These are phyloP conservation scores for Trachymyrmex cornetzi DNA, from an alignment of 1,140 invertebrate genomes.

Conservation along the genomic window DNA sequence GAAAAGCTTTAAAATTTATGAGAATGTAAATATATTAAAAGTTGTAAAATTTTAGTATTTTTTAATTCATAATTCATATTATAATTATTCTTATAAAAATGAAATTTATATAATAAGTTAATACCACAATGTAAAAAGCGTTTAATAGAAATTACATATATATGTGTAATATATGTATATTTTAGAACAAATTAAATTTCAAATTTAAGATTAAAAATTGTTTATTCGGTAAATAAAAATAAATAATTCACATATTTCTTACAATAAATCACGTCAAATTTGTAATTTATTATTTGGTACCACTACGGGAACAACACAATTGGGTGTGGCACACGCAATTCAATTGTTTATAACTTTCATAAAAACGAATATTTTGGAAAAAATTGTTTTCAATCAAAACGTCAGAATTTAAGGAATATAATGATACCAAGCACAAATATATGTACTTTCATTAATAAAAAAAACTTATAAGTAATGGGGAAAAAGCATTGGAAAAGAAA, in stretches of 20 bases:
- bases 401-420: too few species aligned
- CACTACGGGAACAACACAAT: too few species aligned
- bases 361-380: too few species aligned
- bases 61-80: background rate
- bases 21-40: background rate
- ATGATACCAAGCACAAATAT: too few species aligned
- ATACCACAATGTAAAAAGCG: background rate
- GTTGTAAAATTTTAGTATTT: background rate
- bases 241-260: background rate
- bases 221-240: background rate
- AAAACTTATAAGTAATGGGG: too few species aligned
- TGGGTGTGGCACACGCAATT: too few species aligned
- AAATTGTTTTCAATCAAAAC: too few species aligned
- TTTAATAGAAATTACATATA: background rate
- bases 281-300: background rate
- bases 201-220: background rate
- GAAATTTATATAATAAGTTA: conserved; percentile 1
- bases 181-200: background rate
- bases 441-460: too few species aligned
- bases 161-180: background rate
- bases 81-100: background rate
- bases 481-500: too few species aligned
- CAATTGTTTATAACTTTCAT: too few species aligned
- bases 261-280: background rate
- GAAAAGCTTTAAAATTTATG: conserved; percentile 12